Percentiles rank a stretch among this genome's conserved stretches.
These are phyloP conservation scores for Nomada fabriciana DNA, from an alignment of 2,888 invertebrate species.

Conservation along the genomic window DNA sequence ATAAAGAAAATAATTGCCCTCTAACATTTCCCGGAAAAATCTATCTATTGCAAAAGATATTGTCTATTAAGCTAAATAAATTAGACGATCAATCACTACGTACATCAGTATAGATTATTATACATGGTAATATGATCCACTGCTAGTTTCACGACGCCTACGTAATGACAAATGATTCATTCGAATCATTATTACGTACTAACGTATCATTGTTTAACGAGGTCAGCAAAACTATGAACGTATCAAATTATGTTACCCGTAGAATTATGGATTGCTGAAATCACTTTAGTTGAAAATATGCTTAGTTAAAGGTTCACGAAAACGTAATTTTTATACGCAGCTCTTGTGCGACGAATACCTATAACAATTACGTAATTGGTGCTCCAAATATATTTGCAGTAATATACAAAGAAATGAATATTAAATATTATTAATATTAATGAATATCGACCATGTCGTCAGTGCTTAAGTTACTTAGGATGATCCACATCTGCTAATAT, in stretches of 20 bases:
- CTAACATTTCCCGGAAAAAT: no score
- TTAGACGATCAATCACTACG: no score
- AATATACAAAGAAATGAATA: not conserved
- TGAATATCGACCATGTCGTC: conserved; percentile 9
- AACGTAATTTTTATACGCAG: not conserved
- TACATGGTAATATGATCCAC: conserved; percentile 18
- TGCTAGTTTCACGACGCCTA: conserved; percentile 22
- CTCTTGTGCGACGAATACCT: no score
- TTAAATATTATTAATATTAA: no score
- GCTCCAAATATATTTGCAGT: not conserved
- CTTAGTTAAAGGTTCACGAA: not conserved
- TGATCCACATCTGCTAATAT: conserved; percentile 11
- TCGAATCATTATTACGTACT: conserved; percentile 32
- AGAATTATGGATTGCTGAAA: not conserved
- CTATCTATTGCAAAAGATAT: no score
- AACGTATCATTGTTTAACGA: conserved; percentile 37
- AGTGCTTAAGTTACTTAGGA: conserved; percentile 15
- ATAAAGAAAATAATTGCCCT: no score
- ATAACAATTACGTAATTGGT: not conserved
- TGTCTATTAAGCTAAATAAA: no score
- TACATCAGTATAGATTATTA: conserved; percentile 2
- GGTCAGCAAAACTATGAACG: conserved; percentile 9
- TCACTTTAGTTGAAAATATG: not conserved
- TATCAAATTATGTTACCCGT: conserved; percentile 31
- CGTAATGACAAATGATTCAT: conserved; percentile 36